Base-by-base conservation (phyloP, 1,140 invertebrate genomes). In the Euura lappo region DNA sequence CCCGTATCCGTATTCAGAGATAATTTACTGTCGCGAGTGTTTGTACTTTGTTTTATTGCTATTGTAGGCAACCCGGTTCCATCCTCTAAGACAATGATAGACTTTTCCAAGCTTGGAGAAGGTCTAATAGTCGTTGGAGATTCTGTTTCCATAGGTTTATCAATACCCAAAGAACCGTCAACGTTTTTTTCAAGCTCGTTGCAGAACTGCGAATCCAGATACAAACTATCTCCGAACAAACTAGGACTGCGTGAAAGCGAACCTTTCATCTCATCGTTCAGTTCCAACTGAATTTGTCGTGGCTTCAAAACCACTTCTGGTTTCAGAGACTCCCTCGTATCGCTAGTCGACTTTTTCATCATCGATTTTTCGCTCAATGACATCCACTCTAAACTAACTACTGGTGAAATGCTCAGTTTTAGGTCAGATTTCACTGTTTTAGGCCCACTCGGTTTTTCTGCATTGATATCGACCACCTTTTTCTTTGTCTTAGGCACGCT, bases 101-200 rank as follows among this genome's bases (percentile, higher is more conserved):
- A n/a, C 0, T 60, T 60, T n/a, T 60, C 8, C 13, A 60, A 60
- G 13, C 51, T 60, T 2, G 13, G 10, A n/a, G 51, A 60, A 8
- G 51, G 51, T 3, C 51, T 60, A 60, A 11, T n/a, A 6, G 13
- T 60, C 13, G 51, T n/a, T 5, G 51, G 13, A 60, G 3, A 60
- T 60, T 60, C 51, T 6, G 51, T 60, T 8, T 6, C 51, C 13
- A 3, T 60, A 60, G 13, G 8, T 60, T 60, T 60, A 6, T 78
- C 73, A 4, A 80, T 70, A 68, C 79, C 74, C 2, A 77, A 45
- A 44, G 78, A 78, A 67, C 81, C 83, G 4, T 84, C 71, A 2
- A 86, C 72, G 79, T 87, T 87, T 77, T 86, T 78, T 6, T 88
- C 86, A 10, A 88, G 78, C 43, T 84, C 73, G 68, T 84, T 80